Evolutionary conservation across 2,113 vertebrate genomes (phyloP).

Genomic region (Abramis brama): DNA sequence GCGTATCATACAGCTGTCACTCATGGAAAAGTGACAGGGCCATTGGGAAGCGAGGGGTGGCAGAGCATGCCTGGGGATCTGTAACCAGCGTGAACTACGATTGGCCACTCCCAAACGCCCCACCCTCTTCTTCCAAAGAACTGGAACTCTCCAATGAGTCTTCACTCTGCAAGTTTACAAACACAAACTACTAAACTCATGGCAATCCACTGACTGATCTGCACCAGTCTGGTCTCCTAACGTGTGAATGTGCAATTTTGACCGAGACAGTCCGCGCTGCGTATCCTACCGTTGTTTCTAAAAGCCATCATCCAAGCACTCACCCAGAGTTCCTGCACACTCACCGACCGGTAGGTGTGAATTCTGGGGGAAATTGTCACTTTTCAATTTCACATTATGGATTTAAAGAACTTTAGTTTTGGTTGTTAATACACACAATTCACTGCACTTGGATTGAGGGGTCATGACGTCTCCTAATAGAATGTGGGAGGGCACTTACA

Average conservation of each 20-base stretch:
- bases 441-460: constrained; percentile 1
- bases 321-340: neutral
- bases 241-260: constrained; percentile 19
- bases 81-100: neutral
- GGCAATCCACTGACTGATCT: constrained; percentile 33
- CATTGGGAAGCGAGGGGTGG: constrained; percentile 22
- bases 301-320: constrained; percentile 39
- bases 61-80: constrained; percentile 19
- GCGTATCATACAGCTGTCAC: constrained; percentile 91
- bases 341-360: neutral
- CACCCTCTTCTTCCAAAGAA: constrained; percentile 27
- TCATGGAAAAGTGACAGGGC: constrained; percentile 86
- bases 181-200: constrained; percentile 33
- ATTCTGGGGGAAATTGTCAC: neutral
- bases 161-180: constrained; percentile 55
- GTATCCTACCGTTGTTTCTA: constrained; percentile 10
- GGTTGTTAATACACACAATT: neutral
- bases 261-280: constrained; percentile 1
- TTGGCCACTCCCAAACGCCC: constrained; percentile 11
- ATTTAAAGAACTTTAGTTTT: constrained; percentile 30
- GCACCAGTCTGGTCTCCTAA: constrained; percentile 12
- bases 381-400: neutral
- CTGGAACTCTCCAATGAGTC: neutral
- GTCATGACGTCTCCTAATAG: neutral
- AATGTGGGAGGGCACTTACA: neutral